A percentile compares a stretch with the other conserved stretches of the same genome.
phyloP scores from a whole-genome alignment of 2,113 vertebrate species.

The Strix aluco region DNA sequence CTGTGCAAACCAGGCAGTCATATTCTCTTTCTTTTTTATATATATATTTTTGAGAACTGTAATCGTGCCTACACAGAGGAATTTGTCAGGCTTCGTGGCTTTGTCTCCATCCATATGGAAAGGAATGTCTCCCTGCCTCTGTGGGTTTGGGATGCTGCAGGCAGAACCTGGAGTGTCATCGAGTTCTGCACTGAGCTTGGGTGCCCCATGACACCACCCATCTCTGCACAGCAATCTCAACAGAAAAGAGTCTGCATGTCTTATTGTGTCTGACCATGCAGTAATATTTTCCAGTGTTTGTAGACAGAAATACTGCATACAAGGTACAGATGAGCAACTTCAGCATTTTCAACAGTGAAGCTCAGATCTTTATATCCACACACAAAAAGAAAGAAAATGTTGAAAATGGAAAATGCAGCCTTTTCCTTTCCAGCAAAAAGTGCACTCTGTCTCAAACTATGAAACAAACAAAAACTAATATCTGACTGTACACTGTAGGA shows the following conservation, averaged over 20 bases:
- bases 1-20: background rate
- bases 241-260: background rate
- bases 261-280: background rate
- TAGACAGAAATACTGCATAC: background rate
- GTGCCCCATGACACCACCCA: background rate
- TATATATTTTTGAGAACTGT: background rate
- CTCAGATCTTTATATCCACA: background rate
- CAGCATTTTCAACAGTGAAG: background rate
- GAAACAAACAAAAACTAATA: background rate
- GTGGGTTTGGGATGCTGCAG: background rate
- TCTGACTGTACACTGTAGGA: background rate
- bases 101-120: background rate
- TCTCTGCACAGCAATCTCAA: background rate
- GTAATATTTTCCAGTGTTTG: background rate
- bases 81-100: background rate
- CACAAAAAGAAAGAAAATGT: fast-evolving
- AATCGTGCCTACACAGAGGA: background rate
- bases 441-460: background rate
- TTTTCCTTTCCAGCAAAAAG: background rate
- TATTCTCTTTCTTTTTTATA: background rate
- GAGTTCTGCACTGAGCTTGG: background rate
- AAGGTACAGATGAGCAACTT: background rate
- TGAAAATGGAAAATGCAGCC: background rate
- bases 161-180: background rate
- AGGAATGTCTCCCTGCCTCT: background rate